Evolutionary conservation across 2,113 vertebrate genomes (phyloP), one percentile per base, ranked within the genome.

Genomic region (Collichthys lucidus): DNA sequence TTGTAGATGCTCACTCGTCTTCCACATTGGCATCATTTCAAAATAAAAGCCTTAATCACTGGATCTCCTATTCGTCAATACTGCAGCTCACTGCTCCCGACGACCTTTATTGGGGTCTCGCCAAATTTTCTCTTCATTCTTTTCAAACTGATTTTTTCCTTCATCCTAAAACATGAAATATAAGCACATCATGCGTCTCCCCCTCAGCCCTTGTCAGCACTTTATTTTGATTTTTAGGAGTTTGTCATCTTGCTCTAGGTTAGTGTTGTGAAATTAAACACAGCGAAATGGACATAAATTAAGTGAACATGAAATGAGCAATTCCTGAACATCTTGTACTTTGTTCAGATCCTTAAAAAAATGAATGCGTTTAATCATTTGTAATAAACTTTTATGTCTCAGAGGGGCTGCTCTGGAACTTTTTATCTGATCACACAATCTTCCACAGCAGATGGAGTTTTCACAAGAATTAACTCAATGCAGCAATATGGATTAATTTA

Each of bases 1-100:
- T 40, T 40, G 35, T 17, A 19, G 52, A 53, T 53, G 52, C 10
- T 22, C 53, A 12, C 10, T n/a, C 10, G 12, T 55, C n/a, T 22
- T 55, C 53, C 53, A 55, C n/a, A 56, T 5, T 56, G 42, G 40
- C n/a, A 0, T 57, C n/a, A 66, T 57, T 76, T 76, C 60, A 76
- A 76, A 66, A 66, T 67, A 59, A 67, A 55, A 19, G 56, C 46
- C 52, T 49, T 26, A 14, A 17, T 67, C 49, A 14, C 22, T 53
- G 20, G 11, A 20, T 11, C 52, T 53, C 11, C 1, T 53, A 11
- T 56, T 24, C 5, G 12, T 6, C 26, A 56, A 22, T 26, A 12
- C 4, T 57, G 22, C 8, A 57, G 35, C 55, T 57, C 52, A 4
- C 9, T 53, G 1, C 3, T 55, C 52, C 50, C 1, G 50, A 55